Base-by-base conservation (phyloP, 2,797 vertebrate species). In the Sebastes minor region DNA sequence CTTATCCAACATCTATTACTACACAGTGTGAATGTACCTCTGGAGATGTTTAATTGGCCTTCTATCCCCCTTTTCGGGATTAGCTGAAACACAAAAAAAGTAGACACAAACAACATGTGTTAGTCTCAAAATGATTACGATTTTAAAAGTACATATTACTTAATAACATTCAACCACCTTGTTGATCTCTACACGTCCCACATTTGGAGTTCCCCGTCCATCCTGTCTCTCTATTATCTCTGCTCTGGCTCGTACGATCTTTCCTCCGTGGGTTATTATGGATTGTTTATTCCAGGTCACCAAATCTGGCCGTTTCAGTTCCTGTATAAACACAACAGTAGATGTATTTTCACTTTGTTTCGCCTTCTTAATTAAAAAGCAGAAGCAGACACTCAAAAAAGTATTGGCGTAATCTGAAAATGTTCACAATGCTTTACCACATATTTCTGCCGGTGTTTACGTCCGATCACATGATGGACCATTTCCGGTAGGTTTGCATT, bases 391-490 rank as follows among this genome's bases (percentile, higher is more conserved):
- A n/a, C 8, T 20, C 10, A 70, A 65, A 67, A 52, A 14, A 3
- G 38, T 10, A 42, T 0, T 62, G 30, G 2, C 8, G 1, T 32
- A 53, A 72, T 67, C 18, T 28, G 32, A 65, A 68, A 71, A 71
- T 12, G 1, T 70, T 63, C 1, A 56, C 12, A 46, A 25, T 5
- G n/a, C 9, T 77, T 92, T 94, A 96, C 96, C 93, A 97, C 74
- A 70, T 96, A 96, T 91, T 93, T 97, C 87, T 95, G 94, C 7
- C 96, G 86, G 82, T 97, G 96, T 91, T 95, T 96, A 18, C 95
- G 94, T 70, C 96, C 95, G 76, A 96, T 94, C 28, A 97, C 71
- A 67, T 96, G 96, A 60, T 81, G 91, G 65, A 94, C 91, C 86
- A 94, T 95, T 63, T 92, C 94, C 7, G 79, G 66, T 1, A 96